Evolutionary conservation across 2,797 vertebrate genomes (phyloP).

Genomic region (Lemur catta): DNA sequence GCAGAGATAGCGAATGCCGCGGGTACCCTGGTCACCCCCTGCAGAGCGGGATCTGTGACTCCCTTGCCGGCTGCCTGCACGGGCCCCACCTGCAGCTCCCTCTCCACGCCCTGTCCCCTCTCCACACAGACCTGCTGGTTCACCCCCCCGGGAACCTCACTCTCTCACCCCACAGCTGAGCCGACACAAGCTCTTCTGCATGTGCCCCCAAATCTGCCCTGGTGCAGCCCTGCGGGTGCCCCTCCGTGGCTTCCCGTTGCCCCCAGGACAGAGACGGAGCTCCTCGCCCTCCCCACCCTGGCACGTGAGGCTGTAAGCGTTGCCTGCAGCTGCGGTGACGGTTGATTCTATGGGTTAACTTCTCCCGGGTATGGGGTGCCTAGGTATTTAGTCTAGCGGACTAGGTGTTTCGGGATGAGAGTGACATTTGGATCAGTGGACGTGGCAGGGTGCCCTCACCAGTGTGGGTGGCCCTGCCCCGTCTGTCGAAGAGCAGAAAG

Average conservation of each 20-base stretch:
- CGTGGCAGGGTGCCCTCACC: rapidly evolving
- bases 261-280: not conserved
- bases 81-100: rapidly evolving
- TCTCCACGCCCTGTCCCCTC: not conserved
- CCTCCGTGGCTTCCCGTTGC: rapidly evolving
- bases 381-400: not conserved
- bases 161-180: rapidly evolving
- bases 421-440: not conserved
- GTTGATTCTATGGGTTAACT: rapidly evolving
- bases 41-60: rapidly evolving
- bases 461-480: not conserved
- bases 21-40: not conserved
- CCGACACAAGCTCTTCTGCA: not conserved
- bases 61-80: rapidly evolving
- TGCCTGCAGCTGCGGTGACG: rapidly evolving
- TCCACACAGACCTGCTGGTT: rapidly evolving
- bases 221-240: rapidly evolving
- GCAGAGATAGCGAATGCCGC: rapidly evolving
- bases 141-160: rapidly evolving
- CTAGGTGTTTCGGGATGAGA: not conserved
- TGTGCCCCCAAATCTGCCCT: rapidly evolving
- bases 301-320: rapidly evolving
- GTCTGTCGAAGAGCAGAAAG: not conserved
- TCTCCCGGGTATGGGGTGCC: not conserved
- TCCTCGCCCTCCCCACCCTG: rapidly evolving